Conservation (phyloP, 2,113 vertebrate species). For the Misgurnus anguillicaudatus region DNA sequence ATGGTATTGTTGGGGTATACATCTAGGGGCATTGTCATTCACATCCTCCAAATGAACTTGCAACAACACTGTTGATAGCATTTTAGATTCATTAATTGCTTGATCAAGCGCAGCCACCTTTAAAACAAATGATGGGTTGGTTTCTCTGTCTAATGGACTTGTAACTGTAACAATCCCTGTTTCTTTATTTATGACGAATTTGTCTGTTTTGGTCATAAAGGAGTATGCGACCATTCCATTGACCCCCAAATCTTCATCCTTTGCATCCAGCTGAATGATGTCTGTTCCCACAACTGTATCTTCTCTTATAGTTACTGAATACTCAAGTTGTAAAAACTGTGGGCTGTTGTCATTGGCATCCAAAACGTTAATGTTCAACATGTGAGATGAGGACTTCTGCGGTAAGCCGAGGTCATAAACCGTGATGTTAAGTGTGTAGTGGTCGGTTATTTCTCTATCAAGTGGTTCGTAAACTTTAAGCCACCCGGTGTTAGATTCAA, state of each 20-base stretch:
- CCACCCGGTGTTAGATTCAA: constrained; percentile 81
- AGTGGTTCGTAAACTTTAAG: constrained; percentile 78
- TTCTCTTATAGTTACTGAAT: constrained; percentile 80
- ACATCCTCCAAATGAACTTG: constrained; percentile 80
- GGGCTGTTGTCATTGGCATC: constrained; percentile 84
- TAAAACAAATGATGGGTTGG: constrained; percentile 68
- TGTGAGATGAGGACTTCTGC: constrained; percentile 76
- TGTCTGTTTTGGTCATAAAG: constrained; percentile 79
- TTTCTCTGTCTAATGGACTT: constrained; percentile 75
- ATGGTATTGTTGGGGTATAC: constrained; percentile 77
- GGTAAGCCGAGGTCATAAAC: constrained; percentile 84
- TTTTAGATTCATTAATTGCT: constrained; percentile 70
- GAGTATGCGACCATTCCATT: constrained; percentile 79
- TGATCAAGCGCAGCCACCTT: constrained; percentile 81
- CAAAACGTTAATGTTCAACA: constrained; percentile 74
- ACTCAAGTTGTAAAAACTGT: constrained; percentile 77
- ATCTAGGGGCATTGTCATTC: constrained; percentile 82
- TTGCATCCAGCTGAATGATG: constrained; percentile 82
- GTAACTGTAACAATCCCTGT: constrained; percentile 78
- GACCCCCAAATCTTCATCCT: constrained; percentile 76
- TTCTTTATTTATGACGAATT: constrained; percentile 73
- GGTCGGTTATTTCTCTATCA: constrained; percentile 78
- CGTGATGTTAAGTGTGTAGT: constrained; percentile 79
- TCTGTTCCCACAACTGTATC: constrained; percentile 71
- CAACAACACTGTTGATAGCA: constrained; percentile 76